Base-by-base conservation (phyloP, 2,797 vertebrate genomes). In the Gymnopithys bicolor region DNA sequence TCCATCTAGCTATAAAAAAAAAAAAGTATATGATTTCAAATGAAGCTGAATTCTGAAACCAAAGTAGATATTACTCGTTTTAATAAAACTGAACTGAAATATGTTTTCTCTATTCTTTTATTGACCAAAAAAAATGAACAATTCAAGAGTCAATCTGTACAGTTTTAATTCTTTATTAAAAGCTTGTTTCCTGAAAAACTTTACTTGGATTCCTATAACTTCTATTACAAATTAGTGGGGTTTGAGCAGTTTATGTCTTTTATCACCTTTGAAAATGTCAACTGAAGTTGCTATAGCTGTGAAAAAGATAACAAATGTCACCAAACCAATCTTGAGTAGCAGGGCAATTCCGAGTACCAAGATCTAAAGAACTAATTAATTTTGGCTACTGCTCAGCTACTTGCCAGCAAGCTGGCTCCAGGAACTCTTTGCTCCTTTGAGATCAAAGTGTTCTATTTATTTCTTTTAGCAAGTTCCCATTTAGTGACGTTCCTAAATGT, bases 291-390 rank as follows among this genome's bases (percentile, higher is more conserved):
- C 33, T 45, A 48, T 35, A 70, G 11, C 32, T 90, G 33, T 70
- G 58, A 53, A 90, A 78, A 93, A 86, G 60, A 56, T 52, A 87
- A 87, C 21, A 84, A 77, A 46, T 68, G 70, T 56, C 59, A 75
- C 49, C 45, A 84, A 89, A 71, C 49, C 5, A 74, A 68, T 84
- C 66, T 33, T 86, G 53, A 88, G 33, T 16, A 13, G 30, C 14
- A 86, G 4, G 27, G 28, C 91, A 84, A 88, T 88, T 95, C 60
- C 70, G 60, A 59, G 37, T n/a, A 76, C 27, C 30, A 69, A 75
- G 28, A 81, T 32, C 33, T 83, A 89, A 87, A 80, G 53, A 80
- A 67, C 16, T 77, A 89, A 94, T 82, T 76, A 91, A 77, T 79
- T 77, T 87, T 63, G 48, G 64, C 51, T 85, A 53, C 9, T 30